Percentiles rank a stretch among this genome's conserved stretches.
These are phyloP conservation scores for Ephialtes manifestator DNA, from an alignment of 2,888 invertebrate species.

Conservation along the genomic window DNA sequence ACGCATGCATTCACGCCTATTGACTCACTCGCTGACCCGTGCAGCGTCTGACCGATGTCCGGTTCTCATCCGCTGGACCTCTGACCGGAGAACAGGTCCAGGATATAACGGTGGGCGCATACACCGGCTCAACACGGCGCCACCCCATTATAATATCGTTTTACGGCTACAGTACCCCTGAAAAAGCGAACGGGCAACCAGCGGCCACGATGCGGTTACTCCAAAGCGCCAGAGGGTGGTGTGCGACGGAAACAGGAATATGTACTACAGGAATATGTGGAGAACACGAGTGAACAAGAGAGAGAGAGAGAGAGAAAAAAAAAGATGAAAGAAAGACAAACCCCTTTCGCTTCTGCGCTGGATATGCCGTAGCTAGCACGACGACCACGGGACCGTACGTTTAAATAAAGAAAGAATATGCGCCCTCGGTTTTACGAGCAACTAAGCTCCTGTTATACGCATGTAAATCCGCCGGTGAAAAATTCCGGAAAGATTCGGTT, in stretches of 20 bases:
- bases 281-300: conserved; percentile 39
- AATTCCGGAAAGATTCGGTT: conserved; percentile 68
- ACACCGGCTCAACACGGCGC: conserved; percentile 61
- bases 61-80: conserved; percentile 82
- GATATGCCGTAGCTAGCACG: conserved; percentile 24
- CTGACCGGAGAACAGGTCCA: conserved; percentile 82
- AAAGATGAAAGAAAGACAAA: conserved; percentile 49
- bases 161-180: conserved; percentile 71
- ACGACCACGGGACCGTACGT: conserved; percentile 51
- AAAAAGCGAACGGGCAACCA: conserved; percentile 37
- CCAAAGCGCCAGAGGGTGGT: conserved; percentile 40
- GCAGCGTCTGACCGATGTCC: conserved; percentile 73
- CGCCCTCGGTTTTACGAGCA: conserved; percentile 67
- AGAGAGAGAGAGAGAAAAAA: too few relatives aligned
- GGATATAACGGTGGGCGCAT: conserved; percentile 58
- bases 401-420: conserved; percentile 58
- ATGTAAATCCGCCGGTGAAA: conserved; percentile 71
- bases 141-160: conserved; percentile 80
- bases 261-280: conserved; percentile 37
- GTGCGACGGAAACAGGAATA: conserved; percentile 46
- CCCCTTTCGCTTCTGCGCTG: conserved; percentile 54
- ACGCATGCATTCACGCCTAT: conserved; percentile 74
- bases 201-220: conserved; percentile 44
- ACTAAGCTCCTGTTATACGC: conserved; percentile 68
- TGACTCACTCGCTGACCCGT: conserved; percentile 80